Conservation (phyloP, 23 tunicate genomes). For the Pegea sp. region DNA sequence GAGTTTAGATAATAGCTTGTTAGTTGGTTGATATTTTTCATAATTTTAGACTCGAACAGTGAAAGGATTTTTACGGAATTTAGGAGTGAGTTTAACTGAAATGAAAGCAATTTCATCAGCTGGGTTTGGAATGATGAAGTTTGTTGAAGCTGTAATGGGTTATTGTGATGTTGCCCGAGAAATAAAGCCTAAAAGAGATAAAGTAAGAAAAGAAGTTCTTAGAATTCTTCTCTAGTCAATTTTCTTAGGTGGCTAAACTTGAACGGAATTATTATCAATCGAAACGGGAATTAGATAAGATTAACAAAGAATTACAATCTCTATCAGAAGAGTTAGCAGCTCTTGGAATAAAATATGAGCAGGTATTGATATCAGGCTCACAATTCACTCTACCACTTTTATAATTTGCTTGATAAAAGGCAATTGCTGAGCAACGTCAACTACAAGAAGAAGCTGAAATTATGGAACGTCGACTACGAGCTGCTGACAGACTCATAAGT, state of each 20-base stretch:
- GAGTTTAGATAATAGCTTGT: background rate
- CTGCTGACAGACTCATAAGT: slow-evolving; percentile 94
- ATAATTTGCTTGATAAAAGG: slow-evolving; percentile 10
- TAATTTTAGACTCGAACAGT: slow-evolving; percentile 58
- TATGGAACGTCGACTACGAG: slow-evolving; percentile 84
- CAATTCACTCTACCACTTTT: background rate
- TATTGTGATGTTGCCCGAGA: slow-evolving; percentile 99
- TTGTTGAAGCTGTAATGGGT: slow-evolving; percentile 99
- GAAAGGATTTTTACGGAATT: slow-evolving; percentile 81
- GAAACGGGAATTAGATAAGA: slow-evolving; percentile 89
- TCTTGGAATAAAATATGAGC: slow-evolving; percentile 67
- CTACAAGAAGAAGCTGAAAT: slow-evolving; percentile 96
- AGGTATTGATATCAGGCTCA: slow-evolving; percentile 6
- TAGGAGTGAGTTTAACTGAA: slow-evolving; percentile 66
- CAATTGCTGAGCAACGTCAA: slow-evolving; percentile 93
- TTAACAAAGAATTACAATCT: slow-evolving; percentile 69
- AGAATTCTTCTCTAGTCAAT: background rate
- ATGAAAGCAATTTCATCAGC: slow-evolving; percentile 94
- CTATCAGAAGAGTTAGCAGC: slow-evolving; percentile 62
- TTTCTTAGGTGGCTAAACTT: slow-evolving; percentile 59
- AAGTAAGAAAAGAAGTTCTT: slow-evolving; percentile 28
- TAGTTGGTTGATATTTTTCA: background rate
- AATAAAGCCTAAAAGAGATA: slow-evolving; percentile 97
- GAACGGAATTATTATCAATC: slow-evolving; percentile 85
- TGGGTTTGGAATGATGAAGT: slow-evolving; percentile 99